Percentiles rank a stretch among this genome's conserved stretches.
These are phyloP conservation scores for Bostrychus sinensis DNA, from an alignment of 2,113 vertebrate genomes.

Conservation along the genomic window DNA sequence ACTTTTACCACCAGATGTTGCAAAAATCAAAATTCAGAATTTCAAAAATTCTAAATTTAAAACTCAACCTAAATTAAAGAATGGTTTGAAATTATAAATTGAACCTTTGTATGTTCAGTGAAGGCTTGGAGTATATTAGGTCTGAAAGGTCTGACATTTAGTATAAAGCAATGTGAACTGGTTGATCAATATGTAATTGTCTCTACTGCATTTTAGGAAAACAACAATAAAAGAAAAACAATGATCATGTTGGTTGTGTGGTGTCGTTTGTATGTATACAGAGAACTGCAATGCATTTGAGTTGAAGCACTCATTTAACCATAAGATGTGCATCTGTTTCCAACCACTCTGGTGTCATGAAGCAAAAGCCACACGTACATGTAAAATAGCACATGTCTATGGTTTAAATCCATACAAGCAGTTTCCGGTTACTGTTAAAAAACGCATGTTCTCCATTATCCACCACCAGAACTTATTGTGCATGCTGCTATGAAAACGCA, in stretches of 20 bases:
- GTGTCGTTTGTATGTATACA: slow-evolving; percentile 4
- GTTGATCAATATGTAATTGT: background rate
- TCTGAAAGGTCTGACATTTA: no score
- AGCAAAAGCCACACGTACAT: slow-evolving; percentile 8
- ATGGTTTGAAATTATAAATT: no score
- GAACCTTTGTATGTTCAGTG: no score
- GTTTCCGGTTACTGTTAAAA: slow-evolving; percentile 26
- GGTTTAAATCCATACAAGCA: slow-evolving; percentile 26
- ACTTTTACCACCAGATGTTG: no score
- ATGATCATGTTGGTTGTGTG: background rate
- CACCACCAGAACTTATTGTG: slow-evolving; percentile 29
- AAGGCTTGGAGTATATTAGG: no score
- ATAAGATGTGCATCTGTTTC: background rate
- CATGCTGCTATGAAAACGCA: slow-evolving; percentile 57
- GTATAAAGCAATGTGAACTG: background rate
- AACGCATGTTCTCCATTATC: slow-evolving; percentile 29
- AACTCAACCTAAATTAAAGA: no score
- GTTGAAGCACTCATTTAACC: background rate
- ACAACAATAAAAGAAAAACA: background rate
- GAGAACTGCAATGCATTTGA: background rate
- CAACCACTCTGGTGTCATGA: slow-evolving; percentile 3
- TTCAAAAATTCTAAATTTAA: no score
- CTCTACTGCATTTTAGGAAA: background rate
- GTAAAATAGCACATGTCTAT: background rate
- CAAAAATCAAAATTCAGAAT: no score